Base-by-base conservation (phyloP, 2,113 vertebrate genomes). In the Alectura lathami region DNA sequence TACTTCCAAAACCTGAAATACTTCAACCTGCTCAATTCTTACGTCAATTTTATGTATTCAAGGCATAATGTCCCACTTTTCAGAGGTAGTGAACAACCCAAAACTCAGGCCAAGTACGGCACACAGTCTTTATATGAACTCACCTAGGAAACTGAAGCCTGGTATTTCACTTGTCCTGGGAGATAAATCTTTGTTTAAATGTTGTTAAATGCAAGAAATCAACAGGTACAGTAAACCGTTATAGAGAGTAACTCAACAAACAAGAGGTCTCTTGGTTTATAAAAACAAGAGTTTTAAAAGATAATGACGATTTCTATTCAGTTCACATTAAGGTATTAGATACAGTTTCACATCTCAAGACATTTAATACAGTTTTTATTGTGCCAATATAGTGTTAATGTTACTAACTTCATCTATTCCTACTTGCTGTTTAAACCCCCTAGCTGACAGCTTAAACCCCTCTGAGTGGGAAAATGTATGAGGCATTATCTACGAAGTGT, bases 11-110 rank as follows among this genome's bases (percentile, higher is more conserved):
- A 88, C 73, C 90, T 96, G 86, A 95, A 93, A 94, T 90, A 93
- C 73, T 93, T 86, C 83, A 94, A 92, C 91, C 54, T 96, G 95
- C 69, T 88, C 83, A 75, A 68, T 95, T 94, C 86, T 95, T 93
- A 78, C 91, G 93, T 88, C 91, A 95, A 48, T 95, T 90, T 94
- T 95, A 95, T 92, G 88, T 83, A 95, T 88, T 83, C 86, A 90
- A 93, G 45, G 20, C 63, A 74, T 45, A 90, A 90, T 70, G 88
- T 78, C 86, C 94, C 91, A 93, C 67, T 96, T 96, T 94, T 88
- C 47, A 34, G 72, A 43, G 17, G 38, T 12, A 92, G 43, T 11
- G 87, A 92, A 53, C 29, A 78, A 89, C 48, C 77, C 60, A 88
- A 94, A 86, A 94, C 81, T 88, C 47, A 93, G 73, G 60, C 47